Conservation (phyloP, 2,888 invertebrate genomes). For the Beris morrisii region DNA sequence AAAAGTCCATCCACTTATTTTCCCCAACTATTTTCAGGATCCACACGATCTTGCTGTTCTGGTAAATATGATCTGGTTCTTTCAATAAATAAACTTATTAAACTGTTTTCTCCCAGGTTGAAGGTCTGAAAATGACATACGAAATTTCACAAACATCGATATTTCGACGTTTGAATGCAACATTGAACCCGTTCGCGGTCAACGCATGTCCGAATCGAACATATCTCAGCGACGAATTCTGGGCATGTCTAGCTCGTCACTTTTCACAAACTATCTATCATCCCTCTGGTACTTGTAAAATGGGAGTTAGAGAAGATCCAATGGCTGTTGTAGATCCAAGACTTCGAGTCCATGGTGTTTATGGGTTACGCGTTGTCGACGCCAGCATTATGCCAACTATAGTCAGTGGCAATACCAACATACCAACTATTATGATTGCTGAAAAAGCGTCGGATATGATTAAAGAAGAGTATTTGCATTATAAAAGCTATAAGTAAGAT, state of each 20-base stretch:
- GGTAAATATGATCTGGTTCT: conserved; percentile 58
- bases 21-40: conserved; percentile 82
- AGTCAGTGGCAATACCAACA: conserved; percentile 78
- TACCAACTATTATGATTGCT: conserved; percentile 81
- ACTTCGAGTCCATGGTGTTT: conserved; percentile 68
- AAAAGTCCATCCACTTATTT: conserved; percentile 75
- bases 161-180: conserved; percentile 64
- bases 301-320: conserved; percentile 66
- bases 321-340: conserved; percentile 72
- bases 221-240: conserved; percentile 72
- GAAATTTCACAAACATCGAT: conserved; percentile 63
- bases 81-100: conserved; percentile 9
- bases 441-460: conserved; percentile 83
- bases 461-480: conserved; percentile 67
- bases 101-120: conserved; percentile 59
- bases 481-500: conserved; percentile 25
- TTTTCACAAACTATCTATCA: conserved; percentile 81
- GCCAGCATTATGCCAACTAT: conserved; percentile 83
- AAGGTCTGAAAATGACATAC: conserved; percentile 73
- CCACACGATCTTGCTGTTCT: conserved; percentile 70
- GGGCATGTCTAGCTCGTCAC: conserved; percentile 74
- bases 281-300: conserved; percentile 79
- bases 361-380: conserved; percentile 73
- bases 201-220: conserved; percentile 65
- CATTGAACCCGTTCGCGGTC: conserved; percentile 65